Percentiles rank a stretch among this genome's conserved stretches.
These are phyloP conservation scores for Spheniscus mendiculus DNA, from an alignment of 2,113 vertebrate species.

Conservation along the genomic window DNA sequence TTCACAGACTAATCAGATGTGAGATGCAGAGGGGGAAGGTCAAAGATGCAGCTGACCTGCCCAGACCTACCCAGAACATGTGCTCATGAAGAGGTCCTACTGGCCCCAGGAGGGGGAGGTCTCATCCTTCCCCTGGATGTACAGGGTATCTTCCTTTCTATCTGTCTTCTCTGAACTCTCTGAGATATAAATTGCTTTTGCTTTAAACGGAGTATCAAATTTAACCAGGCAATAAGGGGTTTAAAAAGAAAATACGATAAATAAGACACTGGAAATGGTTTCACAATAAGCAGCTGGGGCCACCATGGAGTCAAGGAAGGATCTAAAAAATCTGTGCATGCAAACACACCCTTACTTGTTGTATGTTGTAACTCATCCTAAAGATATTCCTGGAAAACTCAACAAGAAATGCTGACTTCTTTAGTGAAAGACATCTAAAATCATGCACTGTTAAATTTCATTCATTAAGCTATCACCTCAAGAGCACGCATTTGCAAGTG, in stretches of 20 bases:
- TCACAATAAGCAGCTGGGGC: not conserved
- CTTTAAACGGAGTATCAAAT: not conserved
- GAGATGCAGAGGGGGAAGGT: not conserved
- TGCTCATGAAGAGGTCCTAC: not conserved
- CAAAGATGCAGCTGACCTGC: not conserved
- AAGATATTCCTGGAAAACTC: not conserved
- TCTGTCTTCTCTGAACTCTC: not conserved
- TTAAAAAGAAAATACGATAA: not conserved
- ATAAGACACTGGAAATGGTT: not conserved
- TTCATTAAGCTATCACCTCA: not conserved
- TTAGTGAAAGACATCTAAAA: not conserved
- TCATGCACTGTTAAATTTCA: not conserved
- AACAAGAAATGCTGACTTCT: not conserved
- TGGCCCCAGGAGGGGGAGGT: not conserved
- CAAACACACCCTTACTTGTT: not conserved
- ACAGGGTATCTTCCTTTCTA: not conserved
- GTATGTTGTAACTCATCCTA: not conserved
- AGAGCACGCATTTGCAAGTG: not conserved
- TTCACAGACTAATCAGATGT: not conserved
- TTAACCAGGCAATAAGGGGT: not conserved
- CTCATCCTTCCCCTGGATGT: not conserved
- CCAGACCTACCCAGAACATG: not conserved
- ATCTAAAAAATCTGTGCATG: not conserved
- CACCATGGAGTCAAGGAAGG: not conserved
- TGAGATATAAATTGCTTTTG: not conserved